Percentiles rank a stretch among this genome's conserved stretches.
These are phyloP conservation scores for Drosophila obscura DNA, from an alignment of 1,140 invertebrate species.

Conservation along the genomic window DNA sequence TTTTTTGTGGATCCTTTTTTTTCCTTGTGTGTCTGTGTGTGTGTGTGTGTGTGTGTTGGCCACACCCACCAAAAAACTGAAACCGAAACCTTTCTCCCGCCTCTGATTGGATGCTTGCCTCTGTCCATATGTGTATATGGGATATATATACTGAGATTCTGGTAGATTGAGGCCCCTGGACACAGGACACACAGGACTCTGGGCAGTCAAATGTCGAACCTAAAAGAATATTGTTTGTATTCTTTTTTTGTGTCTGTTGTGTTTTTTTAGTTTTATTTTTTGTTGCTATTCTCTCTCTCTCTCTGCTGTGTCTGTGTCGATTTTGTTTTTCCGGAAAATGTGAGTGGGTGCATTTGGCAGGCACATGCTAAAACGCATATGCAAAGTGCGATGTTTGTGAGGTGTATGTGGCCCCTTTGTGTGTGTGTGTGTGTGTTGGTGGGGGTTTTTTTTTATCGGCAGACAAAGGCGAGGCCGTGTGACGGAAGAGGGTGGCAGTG, in stretches of 20 bases:
- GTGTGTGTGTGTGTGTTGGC: conserved; percentile 20
- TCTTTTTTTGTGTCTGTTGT: conserved; percentile 3
- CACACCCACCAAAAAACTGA: conserved; percentile 45
- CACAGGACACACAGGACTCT: conserved; percentile 28
- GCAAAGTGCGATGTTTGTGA: conserved; percentile 51
- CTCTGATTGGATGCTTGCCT: conserved; percentile 43
- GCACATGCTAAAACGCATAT: conserved; percentile 58
- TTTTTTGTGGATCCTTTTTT: conserved; percentile 1
- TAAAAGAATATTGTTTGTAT: conserved; percentile 56
- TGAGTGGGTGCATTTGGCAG: conserved; percentile 17
- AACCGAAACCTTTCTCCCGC: conserved; percentile 39
- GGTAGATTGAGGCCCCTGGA: conserved; percentile 54
- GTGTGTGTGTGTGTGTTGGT: conserved; percentile 19
- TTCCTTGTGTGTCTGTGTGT: background rate
- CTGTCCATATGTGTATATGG: conserved; percentile 20
- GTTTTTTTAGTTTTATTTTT: conserved; percentile 17
- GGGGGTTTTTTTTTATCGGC: conserved; percentile 57
- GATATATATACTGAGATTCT: conserved; percentile 18
- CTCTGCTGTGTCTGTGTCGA: conserved; percentile 7
- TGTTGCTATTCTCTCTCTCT: conserved; percentile 9
- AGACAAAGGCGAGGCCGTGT: conserved; percentile 41
- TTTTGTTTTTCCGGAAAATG: conserved; percentile 26
- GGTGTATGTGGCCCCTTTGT: background rate
- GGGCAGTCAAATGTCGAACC: conserved; percentile 73
- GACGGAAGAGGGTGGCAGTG: background rate